Evolutionary conservation across 2,888 invertebrate genomes (phyloP), one percentile per base, ranked within the genome.

Genomic region (Trissoscelio sp.): DNA sequence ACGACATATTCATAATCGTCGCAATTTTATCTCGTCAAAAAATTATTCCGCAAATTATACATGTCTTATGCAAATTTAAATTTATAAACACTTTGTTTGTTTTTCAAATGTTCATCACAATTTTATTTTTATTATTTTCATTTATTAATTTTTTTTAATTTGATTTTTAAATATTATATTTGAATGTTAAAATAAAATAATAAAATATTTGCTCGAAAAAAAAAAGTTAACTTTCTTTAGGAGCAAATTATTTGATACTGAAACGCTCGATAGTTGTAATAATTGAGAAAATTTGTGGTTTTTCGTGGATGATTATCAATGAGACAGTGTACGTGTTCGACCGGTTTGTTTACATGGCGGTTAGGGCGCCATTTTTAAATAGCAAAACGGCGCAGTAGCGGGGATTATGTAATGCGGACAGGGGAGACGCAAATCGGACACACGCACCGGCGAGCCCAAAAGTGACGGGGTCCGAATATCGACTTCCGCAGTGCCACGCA

Each of bases 281-380:
- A n/a, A n/a, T n/a, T n/a, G n/a, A n/a, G 24, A 24, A 24, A 24
- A 24, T 24, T 24, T 24, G 24, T 9, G 9, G 34, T 7, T 34
- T 34, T 34, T 34, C 11, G 34, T 34, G 6, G 9, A 9, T 9
- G 34, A 34, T 11, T 34, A 9, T 34, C 34, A 48, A 48, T 48
- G 22, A n/a, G 20, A n/a, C 2, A n/a, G 34, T 18, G 48, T 67
- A 72, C 66, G 72, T 79, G 73, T 58, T 20, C 22, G 72, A 67
- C 51, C 64, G 60, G 81, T 73, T 77, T 81, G 78, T 62, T 69
- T 78, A 78, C 55, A 78, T 78, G 78, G 78, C 78, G 55, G 67
- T 51, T 9, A 31, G 55, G 60, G 73, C 73, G 81, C 77, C 81
- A 81, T 81, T 81, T 81, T 81, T 81, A 81, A 78, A 81, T 75